A percentile compares a stretch with the other conserved stretches of the same genome.
Conservation (phyloP, 1,140 invertebrate species). For the Teleopsis dalmanni region DNA sequence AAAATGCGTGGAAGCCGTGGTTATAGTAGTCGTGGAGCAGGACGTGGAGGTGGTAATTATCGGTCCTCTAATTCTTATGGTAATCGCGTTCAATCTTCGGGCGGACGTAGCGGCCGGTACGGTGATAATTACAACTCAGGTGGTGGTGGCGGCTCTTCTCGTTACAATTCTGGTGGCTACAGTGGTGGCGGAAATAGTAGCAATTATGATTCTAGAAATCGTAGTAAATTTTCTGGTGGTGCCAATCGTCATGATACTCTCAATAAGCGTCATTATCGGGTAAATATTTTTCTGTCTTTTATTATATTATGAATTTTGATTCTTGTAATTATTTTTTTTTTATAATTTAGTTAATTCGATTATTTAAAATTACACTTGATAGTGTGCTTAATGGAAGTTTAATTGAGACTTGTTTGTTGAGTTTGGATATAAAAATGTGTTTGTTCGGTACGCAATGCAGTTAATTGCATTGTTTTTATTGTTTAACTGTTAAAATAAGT, state of each 20-base stretch:
- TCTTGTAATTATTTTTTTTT: neutral
- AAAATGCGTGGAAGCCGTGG: constrained; percentile 37
- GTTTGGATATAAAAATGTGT: too few relatives aligned
- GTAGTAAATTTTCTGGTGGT: constrained; percentile 2
- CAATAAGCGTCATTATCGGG: constrained; percentile 34
- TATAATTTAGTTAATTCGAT: too few relatives aligned
- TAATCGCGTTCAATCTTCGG: constrained; percentile 4
- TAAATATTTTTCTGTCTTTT: too few relatives aligned
- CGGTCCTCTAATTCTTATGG: constrained; percentile 9
- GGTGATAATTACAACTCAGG: constrained; percentile 18
- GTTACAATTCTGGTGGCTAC: constrained; percentile 14
- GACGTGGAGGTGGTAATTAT: constrained; percentile 27
- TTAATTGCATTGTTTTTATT: too few relatives aligned
- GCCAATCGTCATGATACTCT: constrained; percentile 12
- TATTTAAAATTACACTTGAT: too few relatives aligned
- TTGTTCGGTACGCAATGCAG: too few relatives aligned
- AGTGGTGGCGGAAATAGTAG: constrained; percentile 22
- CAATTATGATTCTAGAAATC: constrained; percentile 25
- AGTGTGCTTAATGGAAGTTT: too few relatives aligned
- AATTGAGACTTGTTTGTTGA: too few relatives aligned
- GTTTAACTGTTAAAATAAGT: too few relatives aligned
- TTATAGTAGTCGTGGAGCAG: constrained; percentile 32
- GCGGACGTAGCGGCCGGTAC: constrained; percentile 5
- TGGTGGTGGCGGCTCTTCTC: constrained; percentile 25
- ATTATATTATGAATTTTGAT: too few relatives aligned